These are phyloP conservation scores for Mnemiopsis leidyi DNA, from an alignment of 37 sponge, comb jelly and placozoan species.

Conservation along the genomic window DNA sequence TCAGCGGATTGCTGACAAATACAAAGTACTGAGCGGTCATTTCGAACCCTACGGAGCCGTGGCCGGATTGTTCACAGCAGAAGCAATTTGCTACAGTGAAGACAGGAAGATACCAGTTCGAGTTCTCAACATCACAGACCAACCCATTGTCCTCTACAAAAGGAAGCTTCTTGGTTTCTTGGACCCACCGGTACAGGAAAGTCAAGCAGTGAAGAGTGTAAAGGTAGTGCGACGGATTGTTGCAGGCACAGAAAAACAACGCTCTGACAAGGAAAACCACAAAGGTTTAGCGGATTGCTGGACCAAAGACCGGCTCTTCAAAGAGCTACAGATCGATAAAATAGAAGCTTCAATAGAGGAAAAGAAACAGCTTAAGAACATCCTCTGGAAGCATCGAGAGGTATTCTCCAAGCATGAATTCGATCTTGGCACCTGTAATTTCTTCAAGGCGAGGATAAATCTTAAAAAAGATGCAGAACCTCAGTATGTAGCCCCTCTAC, in stretches of 20 bases:
- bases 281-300: neutral
- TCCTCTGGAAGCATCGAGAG: neutral
- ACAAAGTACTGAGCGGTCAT: neutral
- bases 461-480: slow-evolving; percentile 12
- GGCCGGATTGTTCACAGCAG: neutral
- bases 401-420: neutral
- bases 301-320: neutral
- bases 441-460: slow-evolving; percentile 14
- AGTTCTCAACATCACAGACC: neutral
- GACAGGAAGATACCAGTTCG: neutral
- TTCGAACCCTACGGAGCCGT: neutral
- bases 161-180: slow-evolving; percentile 38
- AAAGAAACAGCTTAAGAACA: neutral
- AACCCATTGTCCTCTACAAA: neutral
- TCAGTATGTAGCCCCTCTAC: neutral
- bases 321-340: neutral
- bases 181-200: neutral
- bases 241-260: neutral
- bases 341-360: neutral
- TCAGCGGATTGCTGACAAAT: neutral
- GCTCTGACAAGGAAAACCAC: neutral
- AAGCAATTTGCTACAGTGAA: slow-evolving; percentile 2
- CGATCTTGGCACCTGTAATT: slow-evolving; percentile 13
- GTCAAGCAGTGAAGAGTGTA: neutral
- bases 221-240: neutral